Evolutionary conservation across 2,113 vertebrate species (phyloP).

Genomic region (Otis tarda): DNA sequence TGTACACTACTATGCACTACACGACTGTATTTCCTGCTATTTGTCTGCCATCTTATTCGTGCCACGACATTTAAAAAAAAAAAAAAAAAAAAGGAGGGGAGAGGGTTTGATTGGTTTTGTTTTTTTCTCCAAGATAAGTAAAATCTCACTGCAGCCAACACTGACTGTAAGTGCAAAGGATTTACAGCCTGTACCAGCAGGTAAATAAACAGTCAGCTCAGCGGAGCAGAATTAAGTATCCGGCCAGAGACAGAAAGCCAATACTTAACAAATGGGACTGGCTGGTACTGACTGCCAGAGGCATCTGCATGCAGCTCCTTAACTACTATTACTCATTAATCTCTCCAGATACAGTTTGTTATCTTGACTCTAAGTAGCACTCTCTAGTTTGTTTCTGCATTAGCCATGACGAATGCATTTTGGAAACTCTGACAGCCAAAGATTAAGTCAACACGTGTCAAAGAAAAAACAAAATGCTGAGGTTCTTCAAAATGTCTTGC

Average conservation of each 20-base stretch:
- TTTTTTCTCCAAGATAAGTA: not conserved
- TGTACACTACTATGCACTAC: not conserved
- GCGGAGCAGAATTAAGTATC: constrained; percentile 55
- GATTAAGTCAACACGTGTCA: constrained; percentile 35
- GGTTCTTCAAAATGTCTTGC: constrained; percentile 2
- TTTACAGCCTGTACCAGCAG: constrained; percentile 54
- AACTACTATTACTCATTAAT: constrained; percentile 38
- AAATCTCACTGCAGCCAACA: constrained; percentile 9
- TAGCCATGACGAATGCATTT: constrained; percentile 62
- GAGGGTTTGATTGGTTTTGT: not conserved
- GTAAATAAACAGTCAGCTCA: constrained; percentile 66
- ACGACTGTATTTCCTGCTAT: not conserved
- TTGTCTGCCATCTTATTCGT: not conserved
- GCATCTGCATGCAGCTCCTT: constrained; percentile 52
- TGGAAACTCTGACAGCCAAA: constrained; percentile 29
- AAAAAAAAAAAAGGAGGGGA: not conserved
- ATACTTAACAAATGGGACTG: constrained; percentile 64
- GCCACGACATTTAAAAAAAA: not conserved
- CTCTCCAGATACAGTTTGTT: constrained; percentile 56
- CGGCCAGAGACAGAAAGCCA: constrained; percentile 68
- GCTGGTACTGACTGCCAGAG: not conserved
- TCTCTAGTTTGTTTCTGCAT: constrained; percentile 50
- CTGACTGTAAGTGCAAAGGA: constrained; percentile 46
- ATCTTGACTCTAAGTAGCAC: constrained; percentile 45
- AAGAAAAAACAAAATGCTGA: constrained; percentile 18